Evolutionary conservation across 2,797 vertebrate species (phyloP), one percentile per base, ranked within the genome.

Genomic region (Thalassophryne amazonica): DNA sequence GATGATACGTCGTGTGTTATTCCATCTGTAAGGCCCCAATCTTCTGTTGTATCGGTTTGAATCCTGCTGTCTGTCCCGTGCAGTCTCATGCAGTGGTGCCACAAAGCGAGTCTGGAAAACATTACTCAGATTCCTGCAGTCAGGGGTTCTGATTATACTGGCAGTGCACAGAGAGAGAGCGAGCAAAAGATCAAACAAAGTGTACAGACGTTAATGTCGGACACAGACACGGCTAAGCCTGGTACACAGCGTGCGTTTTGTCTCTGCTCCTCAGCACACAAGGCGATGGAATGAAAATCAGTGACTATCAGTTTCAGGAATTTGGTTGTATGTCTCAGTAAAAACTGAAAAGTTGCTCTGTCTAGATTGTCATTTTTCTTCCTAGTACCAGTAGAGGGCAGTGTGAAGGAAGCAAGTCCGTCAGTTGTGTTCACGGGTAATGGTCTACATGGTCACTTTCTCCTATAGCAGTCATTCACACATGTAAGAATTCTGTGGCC

Each of bases 41-140:
- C 54, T 65, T 12, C 9, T 36, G 21, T 42, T 23, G 25, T 54
- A 67, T 67, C 60, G 55, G 8, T 14, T 28, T 48, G 48, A 53
- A 62, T 49, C 64, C 64, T 60, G 65, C 37, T 4, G 35, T 33
- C 60, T 40, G 51, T 46, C 45, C 39, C 5, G 22, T 45, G 31
- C 35, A 8, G 47, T 59, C 48, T 68, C 48, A 41, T 74, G 64
- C 56, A 13, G 43, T 12, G 36, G 56, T 22, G 45, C 71, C 34
- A 51, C 58, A 59, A 62, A 27, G 43, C 18, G 23, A 18, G 67
- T 87, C 86, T 90, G 89, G 88, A 88, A 89, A 80, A 69, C 78
- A 87, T 88, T 88, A 84, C 67, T 78, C 43, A 29, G 75, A 88
- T 87, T 89, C 80, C 77, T 82, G 53, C 75, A 76, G 75, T 45